Base-by-base conservation (phyloP, 2,797 vertebrate species). In the Enteromius anoplus region DNA sequence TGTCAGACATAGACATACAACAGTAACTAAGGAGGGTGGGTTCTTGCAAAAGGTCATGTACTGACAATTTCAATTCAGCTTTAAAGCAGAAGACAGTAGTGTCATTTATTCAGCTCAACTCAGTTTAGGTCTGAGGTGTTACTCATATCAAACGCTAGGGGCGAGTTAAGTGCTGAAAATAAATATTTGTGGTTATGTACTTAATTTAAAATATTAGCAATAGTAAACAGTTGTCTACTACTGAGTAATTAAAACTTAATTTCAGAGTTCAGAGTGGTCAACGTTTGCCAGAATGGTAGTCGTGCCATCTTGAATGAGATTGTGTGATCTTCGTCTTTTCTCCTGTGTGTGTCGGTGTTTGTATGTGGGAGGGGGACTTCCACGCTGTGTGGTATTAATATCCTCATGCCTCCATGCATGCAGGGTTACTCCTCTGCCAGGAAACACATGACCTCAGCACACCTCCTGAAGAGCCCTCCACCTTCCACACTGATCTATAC, bases 391-490 rank as follows among this genome's bases (percentile, higher is more conserved):
- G 77, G 85, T 87, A 87, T 86, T 86, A 87, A 88, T 86, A 87
- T 87, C 87, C 86, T 71, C 34, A 80, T 34, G 58, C 73, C 55
- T 81, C 84, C 69, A 85, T 84, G 85, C 75, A 69, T 88, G 87
- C 76, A 83, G 75, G 81, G 60, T 84, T 84, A 81, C 81, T 88
- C 81, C 70, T 84, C 85, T 88, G 80, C 84, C 85, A 88, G 88
- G 87, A 88, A 88, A 88, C 58, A 69, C 85, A 83, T 86, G 86
- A 88, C 62, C 81, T 86, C 85, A 83, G 83, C 75, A 86, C 78
- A 83, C 71, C 79, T 85, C 84, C 70, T 86, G 81, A 80, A 82
- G 58, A 68, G 34, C 32, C 85, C 76, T 45, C 45, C 66, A 82
- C 60, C 73, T 81, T 73, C 62, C 26, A 70, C 76, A 65, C 53